Base-by-base conservation (phyloP, 2,797 vertebrate species). In the Acipenser transmontanus region DNA sequence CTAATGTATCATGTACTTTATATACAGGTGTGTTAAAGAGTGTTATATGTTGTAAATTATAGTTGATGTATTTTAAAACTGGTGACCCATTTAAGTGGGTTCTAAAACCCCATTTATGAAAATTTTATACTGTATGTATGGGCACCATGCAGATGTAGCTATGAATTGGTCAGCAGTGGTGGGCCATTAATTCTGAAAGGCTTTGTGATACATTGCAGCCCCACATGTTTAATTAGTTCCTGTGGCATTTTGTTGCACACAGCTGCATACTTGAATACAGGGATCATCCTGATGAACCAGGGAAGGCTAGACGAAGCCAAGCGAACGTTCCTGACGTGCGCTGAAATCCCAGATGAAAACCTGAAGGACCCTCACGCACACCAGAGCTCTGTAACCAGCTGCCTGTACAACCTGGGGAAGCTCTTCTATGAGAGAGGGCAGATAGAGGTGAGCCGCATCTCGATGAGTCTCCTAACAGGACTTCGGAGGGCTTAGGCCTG, bases 201-300 rank as follows among this genome's bases (percentile, higher is more conserved):
- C 67, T 66, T 62, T 71, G 67, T 75, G 68, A 61, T 65, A 50
- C 63, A 74, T 63, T 67, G 74, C 34, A 65, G 65, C 78, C 82
- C 73, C 63, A 65, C 48, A 79, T 80, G 81, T 78, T 77, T 80
- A 76, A 82, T 88, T 86, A 85, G 68, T 66, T 34, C 34, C 34
- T 34, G 34, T 34, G 34, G 34, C 34, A 34, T 71, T 13, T 9
- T 65, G 63, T 11, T 0, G 6, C 17, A 64, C 6, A 13, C 84
- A 99, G 97, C 97, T 75, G 97, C 97, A 4, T 99, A 99, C 92
- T 93, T 99, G 91, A 99, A 99, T 89, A 99, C 97, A 0, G 97
- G 97, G 66, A 99, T 99, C 79, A 93, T 99, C 80, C 83, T 95
- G 64, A 98, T 99, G 97, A 98, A 96, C 77, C 95, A 97, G 87